These are phyloP conservation scores for Myzus persicae DNA, from an alignment of 1,140 invertebrate species.

Conservation along the genomic window DNA sequence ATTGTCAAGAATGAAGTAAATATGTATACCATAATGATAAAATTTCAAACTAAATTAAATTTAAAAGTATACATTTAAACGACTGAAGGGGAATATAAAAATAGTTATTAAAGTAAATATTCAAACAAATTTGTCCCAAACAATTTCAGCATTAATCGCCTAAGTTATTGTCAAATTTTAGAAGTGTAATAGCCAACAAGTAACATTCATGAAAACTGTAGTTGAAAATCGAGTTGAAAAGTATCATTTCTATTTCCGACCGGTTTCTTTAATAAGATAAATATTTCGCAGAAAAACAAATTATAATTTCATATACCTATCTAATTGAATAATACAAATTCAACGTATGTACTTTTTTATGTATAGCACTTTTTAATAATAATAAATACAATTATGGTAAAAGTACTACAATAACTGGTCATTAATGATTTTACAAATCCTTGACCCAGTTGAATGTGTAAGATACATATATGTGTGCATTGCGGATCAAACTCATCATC, in stretches of 20 bases:
- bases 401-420: conserved; percentile 7
- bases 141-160: neutral
- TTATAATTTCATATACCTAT: neutral
- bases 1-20: neutral
- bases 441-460: conserved; percentile 50
- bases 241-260: neutral
- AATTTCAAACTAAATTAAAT: neutral
- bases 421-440: conserved; percentile 51
- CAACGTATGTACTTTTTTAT: neutral
- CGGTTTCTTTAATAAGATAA: neutral
- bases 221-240: neutral
- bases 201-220: neutral
- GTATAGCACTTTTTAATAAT: conserved; percentile 33
- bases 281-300: neutral
- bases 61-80: neutral
- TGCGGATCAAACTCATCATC: conserved; percentile 40
- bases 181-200: neutral
- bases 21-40: neutral
- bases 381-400: conserved; percentile 45
- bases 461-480: conserved; percentile 10
- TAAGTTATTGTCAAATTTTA: neutral
- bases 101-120: neutral
- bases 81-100: neutral
- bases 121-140: neutral
- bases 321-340: neutral